Percentiles rank a stretch among this genome's conserved stretches.
Conservation (phyloP, 2,888 invertebrate species). For the Agonum fuliginosum region DNA sequence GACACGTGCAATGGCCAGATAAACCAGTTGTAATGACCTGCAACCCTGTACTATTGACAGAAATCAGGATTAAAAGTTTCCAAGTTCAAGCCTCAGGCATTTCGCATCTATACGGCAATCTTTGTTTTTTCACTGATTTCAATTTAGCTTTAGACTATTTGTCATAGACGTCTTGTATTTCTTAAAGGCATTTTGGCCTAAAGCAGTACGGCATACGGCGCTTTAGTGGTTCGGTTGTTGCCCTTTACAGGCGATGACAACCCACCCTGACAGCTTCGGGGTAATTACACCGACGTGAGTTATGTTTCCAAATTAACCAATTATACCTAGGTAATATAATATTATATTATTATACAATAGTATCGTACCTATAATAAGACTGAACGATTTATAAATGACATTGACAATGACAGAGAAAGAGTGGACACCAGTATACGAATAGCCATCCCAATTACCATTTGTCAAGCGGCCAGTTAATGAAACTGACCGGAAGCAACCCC, state of each 20-base stretch:
- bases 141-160: constrained; percentile 50
- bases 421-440: constrained; percentile 66
- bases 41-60: constrained; percentile 67
- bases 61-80: constrained; percentile 69
- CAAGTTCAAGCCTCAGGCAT: constrained; percentile 62
- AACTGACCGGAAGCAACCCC: constrained; percentile 72
- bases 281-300: constrained; percentile 73
- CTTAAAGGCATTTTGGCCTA: constrained; percentile 47
- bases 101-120: too few species aligned
- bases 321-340: constrained; percentile 66
- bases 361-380: constrained; percentile 47
- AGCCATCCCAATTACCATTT: constrained; percentile 73
- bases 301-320: constrained; percentile 71
- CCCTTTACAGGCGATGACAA: constrained; percentile 72
- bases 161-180: constrained; percentile 46
- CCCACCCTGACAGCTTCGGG: constrained; percentile 71
- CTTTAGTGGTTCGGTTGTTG: constrained; percentile 64
- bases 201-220: constrained; percentile 8
- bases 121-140: constrained; percentile 23
- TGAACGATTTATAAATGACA: constrained; percentile 59
- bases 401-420: constrained; percentile 58
- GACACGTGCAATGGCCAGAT: constrained; percentile 70
- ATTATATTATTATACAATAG: not conserved
- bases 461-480: constrained; percentile 73
- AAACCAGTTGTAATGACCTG: constrained; percentile 62